Evolutionary conservation across 2,888 invertebrate species (phyloP), one percentile per base, ranked within the genome.

Genomic region (Schrankia costaestrigalis): DNA sequence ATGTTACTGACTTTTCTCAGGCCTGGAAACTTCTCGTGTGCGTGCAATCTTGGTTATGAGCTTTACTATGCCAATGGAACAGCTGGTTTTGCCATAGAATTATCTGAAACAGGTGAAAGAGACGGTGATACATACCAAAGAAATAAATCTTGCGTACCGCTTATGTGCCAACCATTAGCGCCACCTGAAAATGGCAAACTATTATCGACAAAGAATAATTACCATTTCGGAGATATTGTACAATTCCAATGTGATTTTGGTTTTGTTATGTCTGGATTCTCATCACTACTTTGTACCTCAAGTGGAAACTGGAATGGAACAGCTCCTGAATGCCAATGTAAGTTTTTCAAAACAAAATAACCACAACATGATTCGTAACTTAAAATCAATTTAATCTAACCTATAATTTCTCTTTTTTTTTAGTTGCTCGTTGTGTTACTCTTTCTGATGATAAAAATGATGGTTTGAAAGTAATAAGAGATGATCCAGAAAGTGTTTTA

Each of bases 221-320:
- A 94, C 71, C 96, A 97, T 71, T 97, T 96, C 65, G 96, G 96
- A 0, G 97, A 97, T 74, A 89, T 95, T 23, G 93, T 97, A 0
- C 92, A 92, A 48, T 98, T 98, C 90, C 96, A 96, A 65, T 98
- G 98, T 70, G 93, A 97, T 63, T 97, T 98, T 76, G 98, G 98
- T 10, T 97, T 95, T 69, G 94, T 97, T 0, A 94, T 98, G 91
- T 92, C 94, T 39, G 98, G 98, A 30, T 93, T 95, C 29, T 91
- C 95, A 0, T 92, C 95, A 3, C 85, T 98, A 10, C 89, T 95
- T 33, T 99, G 98, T 75, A 93, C 95, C 1, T 94, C 95, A 3
- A 94, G 93, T 69, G 98, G 98, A 27, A 91, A 90, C 17, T 99
- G 98, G 99, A 97, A 97, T 72, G 97, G 97, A 56, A 93, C 96